Percentiles rank a stretch among this genome's conserved stretches.
These are phyloP conservation scores for Ramazzottius varieornatus DNA, from an alignment of 2,888 invertebrate species.

Conservation along the genomic window DNA sequence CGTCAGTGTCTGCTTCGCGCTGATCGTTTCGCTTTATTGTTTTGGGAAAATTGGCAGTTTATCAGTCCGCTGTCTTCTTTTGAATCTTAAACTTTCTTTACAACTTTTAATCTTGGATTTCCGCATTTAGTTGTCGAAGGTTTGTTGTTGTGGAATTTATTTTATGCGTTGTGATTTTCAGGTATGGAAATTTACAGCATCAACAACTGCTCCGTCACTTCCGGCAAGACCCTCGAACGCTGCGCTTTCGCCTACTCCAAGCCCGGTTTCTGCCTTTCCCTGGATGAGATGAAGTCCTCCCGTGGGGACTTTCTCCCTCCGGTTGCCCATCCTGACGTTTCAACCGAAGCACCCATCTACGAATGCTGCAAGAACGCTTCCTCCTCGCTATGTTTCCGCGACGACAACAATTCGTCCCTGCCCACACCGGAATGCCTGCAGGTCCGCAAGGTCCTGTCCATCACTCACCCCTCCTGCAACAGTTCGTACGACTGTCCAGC, in stretches of 20 bases:
- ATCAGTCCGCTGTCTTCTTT: too few species aligned
- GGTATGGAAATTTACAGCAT: conserved; percentile 4
- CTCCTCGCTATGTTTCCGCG: neutral
- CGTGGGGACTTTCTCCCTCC: neutral
- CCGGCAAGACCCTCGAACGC: neutral
- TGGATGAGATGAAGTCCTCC: neutral
- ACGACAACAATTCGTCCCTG: neutral
- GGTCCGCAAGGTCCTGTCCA: neutral
- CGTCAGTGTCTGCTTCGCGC: too few species aligned
- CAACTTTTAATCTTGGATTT: too few species aligned
- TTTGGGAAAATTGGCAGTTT: too few species aligned
- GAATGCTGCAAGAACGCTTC: neutral
- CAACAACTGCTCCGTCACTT: neutral
- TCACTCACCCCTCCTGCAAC: neutral
- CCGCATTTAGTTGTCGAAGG: too few species aligned
- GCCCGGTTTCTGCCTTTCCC: neutral
- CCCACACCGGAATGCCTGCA: neutral
- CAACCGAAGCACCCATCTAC: neutral
- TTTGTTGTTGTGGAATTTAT: too few species aligned
- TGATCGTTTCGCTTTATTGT: too few species aligned
- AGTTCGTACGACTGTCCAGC: neutral
- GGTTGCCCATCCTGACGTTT: neutral
- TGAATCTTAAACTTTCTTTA: too few species aligned
- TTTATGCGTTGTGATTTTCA: too few species aligned
- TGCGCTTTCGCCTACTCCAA: neutral